These are phyloP conservation scores for Myotis myotis DNA, from an alignment of 2,797 vertebrate species.

Conservation along the genomic window DNA sequence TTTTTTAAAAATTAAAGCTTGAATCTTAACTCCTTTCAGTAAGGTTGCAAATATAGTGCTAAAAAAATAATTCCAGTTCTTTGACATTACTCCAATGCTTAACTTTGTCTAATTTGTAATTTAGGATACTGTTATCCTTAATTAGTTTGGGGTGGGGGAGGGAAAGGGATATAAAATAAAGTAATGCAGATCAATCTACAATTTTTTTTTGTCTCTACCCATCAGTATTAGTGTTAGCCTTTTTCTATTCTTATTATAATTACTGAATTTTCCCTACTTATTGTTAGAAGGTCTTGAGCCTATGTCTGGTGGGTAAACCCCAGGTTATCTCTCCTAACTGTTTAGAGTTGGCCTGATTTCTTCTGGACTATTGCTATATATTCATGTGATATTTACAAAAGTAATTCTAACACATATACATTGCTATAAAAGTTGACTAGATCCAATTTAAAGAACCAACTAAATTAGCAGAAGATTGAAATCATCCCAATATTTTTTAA, in stretches of 20 bases:
- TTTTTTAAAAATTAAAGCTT: background rate
- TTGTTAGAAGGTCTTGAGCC: background rate
- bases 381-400: constrained; percentile 39
- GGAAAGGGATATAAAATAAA: background rate
- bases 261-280: background rate
- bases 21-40: background rate
- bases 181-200: background rate
- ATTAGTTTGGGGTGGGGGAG: background rate
- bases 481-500: background rate
- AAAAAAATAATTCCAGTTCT: constrained; percentile 20
- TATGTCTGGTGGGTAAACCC: background rate
- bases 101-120: constrained; percentile 39
- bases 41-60: background rate
- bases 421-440: background rate
- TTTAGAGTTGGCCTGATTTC: background rate
- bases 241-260: constrained; percentile 18
- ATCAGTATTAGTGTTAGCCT: background rate
- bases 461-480: constrained; percentile 34
- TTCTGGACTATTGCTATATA: background rate
- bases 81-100: background rate
- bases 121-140: background rate
- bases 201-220: background rate
- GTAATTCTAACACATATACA: background rate
- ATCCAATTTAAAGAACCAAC: constrained; percentile 27
- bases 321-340: background rate